phyloP scores from a whole-genome alignment of 2,888 invertebrate genomes.

The Epsilonema sp. region DNA sequence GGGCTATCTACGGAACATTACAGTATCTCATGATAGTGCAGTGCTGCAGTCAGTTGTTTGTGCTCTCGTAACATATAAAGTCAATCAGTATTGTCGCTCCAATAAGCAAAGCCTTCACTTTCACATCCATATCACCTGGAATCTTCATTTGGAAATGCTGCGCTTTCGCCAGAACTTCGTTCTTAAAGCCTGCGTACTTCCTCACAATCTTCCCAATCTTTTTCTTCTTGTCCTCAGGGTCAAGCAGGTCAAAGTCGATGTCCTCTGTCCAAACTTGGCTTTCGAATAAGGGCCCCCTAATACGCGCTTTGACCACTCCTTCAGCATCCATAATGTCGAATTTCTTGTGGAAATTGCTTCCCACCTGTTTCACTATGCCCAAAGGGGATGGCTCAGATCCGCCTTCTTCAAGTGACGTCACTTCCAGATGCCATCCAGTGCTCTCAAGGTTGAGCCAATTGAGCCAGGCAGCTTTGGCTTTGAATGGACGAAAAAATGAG shows the following conservation, averaged over 20 bases:
- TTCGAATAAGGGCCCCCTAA: neutral
- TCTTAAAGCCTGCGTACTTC: neutral
- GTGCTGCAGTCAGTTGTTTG: neutral
- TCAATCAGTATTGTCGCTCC: neutral
- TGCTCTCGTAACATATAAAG: neutral
- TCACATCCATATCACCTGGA: neutral
- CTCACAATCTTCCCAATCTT: neutral
- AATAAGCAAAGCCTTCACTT: neutral
- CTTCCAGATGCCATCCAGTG: neutral
- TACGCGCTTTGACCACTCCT: neutral
- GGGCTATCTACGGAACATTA: too few relatives aligned
- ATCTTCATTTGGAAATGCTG: neutral
- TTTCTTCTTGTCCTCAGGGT: too few relatives aligned
- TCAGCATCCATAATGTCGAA: neutral
- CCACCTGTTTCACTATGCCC: neutral
- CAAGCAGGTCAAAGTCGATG: neutral
- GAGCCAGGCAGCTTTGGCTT: neutral
- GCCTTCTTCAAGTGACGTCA: too few relatives aligned
- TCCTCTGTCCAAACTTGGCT: neutral
- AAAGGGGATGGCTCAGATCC: too few relatives aligned
- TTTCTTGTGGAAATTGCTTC: neutral
- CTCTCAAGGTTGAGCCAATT: neutral
- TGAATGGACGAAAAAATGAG: neutral
- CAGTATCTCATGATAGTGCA: too few relatives aligned
- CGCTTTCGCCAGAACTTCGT: neutral